Evolutionary conservation across 2,888 invertebrate species (phyloP).

Genomic region (Apamea anceps): DNA sequence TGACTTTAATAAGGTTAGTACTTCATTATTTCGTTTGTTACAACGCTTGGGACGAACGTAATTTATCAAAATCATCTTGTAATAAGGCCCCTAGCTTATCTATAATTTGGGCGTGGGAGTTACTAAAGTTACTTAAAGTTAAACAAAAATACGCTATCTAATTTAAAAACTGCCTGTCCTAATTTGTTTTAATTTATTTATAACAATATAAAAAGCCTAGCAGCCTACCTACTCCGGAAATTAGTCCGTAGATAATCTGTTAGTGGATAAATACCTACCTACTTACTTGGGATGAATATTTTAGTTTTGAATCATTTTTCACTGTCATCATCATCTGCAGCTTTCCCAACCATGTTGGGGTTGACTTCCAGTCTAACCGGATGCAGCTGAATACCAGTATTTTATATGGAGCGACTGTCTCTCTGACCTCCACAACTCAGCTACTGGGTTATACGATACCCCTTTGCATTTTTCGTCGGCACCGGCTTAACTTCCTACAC

Average conservation of each 20-base stretch:
- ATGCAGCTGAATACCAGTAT: neutral
- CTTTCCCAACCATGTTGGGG: neutral
- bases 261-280: neutral
- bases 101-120: slow-evolving; percentile 30
- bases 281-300: neutral
- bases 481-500: slow-evolving; percentile 5
- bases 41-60: slow-evolving; percentile 22
- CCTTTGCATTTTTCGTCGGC: neutral
- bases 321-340: neutral
- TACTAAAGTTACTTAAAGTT: neutral
- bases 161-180: slow-evolving; percentile 1
- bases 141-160: neutral
- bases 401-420: neutral
- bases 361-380: neutral
- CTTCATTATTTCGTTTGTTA: slow-evolving; percentile 55
- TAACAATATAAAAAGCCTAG: neutral
- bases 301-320: neutral
- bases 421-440: neutral
- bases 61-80: slow-evolving; percentile 54
- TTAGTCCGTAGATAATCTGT: neutral
- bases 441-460: neutral
- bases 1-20: slow-evolving; percentile 51
- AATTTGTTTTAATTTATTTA: neutral
- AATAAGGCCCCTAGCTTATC: slow-evolving; percentile 28
- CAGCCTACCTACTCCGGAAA: neutral